Base-by-base conservation (phyloP, 2,888 invertebrate species). In the Epinotia ramella region DNA sequence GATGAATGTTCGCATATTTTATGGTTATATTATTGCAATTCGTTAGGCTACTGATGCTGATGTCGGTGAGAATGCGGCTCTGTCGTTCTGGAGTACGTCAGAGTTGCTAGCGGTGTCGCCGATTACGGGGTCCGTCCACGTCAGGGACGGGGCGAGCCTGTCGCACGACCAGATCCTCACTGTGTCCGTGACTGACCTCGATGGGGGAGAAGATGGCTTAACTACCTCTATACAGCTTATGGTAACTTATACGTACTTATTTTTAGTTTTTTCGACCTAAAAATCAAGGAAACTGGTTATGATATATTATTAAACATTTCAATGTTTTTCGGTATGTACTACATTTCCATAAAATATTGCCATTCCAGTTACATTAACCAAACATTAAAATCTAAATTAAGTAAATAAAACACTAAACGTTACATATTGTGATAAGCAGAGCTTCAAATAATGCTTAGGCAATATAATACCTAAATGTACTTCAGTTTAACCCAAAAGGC, bases 1-100 rank as follows among this genome's bases (percentile, higher is more conserved):
- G 46, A 20, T 62, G 70, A 76, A 71, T 76, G 71, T 56, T 62
- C 66, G 24, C 44, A 56, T 28, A 24, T 62, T 76, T 75, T 76
- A 76, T 72, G 72, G 20, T 40, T 24, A 49, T 75, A 66, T 78
- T 75, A 66, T 78, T 77, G 77, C 53, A 64, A 73, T 63, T 72
- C 73, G 73, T 59, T 88, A 95, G 88, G 96, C 96, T 4, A 94
- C 95, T 0, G 96, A 96, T 83, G 90, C 90, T 12, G 95, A 95
- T 78, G 86, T 94, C 18, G 95, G 95, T 0, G 87, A 90, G 72
- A 96, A 96, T 84, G 95, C 96, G 59, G 90, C 83, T 0, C 66
- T 94, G 5, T 28, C 82, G 2, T 94, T 93, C 78, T 91, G 88
- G 89, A 93, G 90, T 78, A 69, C 81, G 0, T 90, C 89, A 28